Evolutionary conservation across 2,113 vertebrate genomes (phyloP).

Genomic region (human (Homo sapiens)): DNA sequence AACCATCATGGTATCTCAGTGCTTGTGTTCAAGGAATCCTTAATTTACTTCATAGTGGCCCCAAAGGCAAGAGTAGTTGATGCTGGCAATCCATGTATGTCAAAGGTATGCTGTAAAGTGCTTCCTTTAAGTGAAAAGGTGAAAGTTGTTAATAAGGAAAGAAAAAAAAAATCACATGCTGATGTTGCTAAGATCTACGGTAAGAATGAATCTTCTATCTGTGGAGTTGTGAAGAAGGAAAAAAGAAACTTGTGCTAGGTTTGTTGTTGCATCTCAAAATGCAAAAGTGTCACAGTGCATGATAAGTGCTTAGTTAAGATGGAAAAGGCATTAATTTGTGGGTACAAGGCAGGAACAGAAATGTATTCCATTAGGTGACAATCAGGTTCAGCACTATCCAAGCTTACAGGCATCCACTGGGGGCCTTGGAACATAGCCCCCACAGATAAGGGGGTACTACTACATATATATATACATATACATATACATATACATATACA

Average conservation of each 20-base stretch:
- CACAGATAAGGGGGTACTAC: not conserved
- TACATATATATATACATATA: no score
- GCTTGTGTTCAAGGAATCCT: not conserved
- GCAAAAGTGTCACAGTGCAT: not conserved
- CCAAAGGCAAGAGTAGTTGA: not conserved
- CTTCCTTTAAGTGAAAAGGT: not conserved
- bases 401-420: not conserved
- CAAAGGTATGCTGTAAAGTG: not conserved
- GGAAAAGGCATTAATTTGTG: not conserved
- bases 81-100: not conserved
- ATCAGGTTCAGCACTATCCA: not conserved
- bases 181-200: not conserved
- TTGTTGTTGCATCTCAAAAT: not conserved
- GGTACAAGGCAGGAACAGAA: not conserved
- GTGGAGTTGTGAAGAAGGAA: not conserved
- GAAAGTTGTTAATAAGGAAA: not conserved
- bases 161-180: not conserved
- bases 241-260: not conserved
- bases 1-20: not conserved
- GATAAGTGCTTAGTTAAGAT: not conserved
- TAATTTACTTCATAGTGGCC: not conserved
- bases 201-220: not conserved
- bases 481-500: no score
- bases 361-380: not conserved
- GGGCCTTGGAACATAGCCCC: not conserved